Evolutionary conservation across 2,113 vertebrate genomes (phyloP), one percentile per base, ranked within the genome.

Genomic region (Ondatra zibethicus): DNA sequence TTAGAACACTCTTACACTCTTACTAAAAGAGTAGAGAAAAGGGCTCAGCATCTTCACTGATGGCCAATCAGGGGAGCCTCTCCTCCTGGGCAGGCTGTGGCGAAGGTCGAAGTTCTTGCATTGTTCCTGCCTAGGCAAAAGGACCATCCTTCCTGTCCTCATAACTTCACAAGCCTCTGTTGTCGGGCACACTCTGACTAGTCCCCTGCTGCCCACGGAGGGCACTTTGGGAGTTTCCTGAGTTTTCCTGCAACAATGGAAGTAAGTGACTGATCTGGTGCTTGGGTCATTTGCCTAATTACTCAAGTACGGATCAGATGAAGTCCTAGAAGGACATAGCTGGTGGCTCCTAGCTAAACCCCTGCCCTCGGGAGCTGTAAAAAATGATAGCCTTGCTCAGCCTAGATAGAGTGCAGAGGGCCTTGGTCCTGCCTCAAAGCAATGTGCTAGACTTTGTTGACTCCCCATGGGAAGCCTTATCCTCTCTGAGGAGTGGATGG

Each of bases 141-240:
- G 12, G 3, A 33, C 21, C 52, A 7, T 55, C 82, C 31, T 55
- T 65, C 5, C 23, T 23, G 23, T 50, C 29, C 17, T 31, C 9
- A 31, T 0, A 52, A 65, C 39, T 8, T 25, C 50, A 42, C 8
- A 63, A 21, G 0, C 27, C 58, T 58, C 85, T 85, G 11, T 19
- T 76, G 92, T 93, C 2, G 16, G 19, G 14, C 3, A 4, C 58
- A 0, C 0, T 19, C 27, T 27, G 3, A 0, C 52, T 31, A 16
- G 10, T 42, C 55, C 23, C 89, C 73, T 16, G 21, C 33, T 42
- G 73, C 21, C 55, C 23, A 0, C 36, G 7, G 21, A 1, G 88
- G 85, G 2, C 58, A 14, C 21, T 31, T 11, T 21, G 92, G 92
- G 92, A 97, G 14, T 95, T 95, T 78, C 94, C 89, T 90, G 6